These are phyloP conservation scores for Trichacis sp. DNA, from an alignment of 2,888 invertebrate genomes.

Conservation along the genomic window DNA sequence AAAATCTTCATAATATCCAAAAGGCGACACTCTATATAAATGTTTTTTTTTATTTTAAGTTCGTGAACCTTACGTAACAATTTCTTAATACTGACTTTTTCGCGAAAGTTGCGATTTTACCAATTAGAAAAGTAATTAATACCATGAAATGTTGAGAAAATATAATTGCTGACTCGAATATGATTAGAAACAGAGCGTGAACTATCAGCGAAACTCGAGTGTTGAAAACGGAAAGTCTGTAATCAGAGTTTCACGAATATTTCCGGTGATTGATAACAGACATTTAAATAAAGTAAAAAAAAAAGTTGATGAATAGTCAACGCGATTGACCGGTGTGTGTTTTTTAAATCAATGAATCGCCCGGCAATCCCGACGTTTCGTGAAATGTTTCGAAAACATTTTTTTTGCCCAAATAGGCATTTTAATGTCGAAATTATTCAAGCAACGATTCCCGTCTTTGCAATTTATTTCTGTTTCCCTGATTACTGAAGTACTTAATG, in stretches of 20 bases:
- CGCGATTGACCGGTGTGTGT: neutral
- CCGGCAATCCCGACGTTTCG: no score
- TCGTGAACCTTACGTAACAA: no score
- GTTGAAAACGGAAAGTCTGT: slow-evolving; percentile 41
- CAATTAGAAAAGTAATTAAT: slow-evolving; percentile 13
- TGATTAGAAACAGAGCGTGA: slow-evolving; percentile 43
- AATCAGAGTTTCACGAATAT: slow-evolving; percentile 34
- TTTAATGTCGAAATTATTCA: neutral
- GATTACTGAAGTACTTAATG: no score
- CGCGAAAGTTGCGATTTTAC: neutral
- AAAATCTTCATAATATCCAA: no score
- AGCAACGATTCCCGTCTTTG: no score
- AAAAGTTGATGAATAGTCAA: neutral
- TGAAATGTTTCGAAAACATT: neutral
- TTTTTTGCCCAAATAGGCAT: neutral
- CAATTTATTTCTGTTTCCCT: no score
- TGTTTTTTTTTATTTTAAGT: no score
- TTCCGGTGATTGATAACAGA: slow-evolving; percentile 14
- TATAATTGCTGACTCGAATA: slow-evolving; percentile 34
- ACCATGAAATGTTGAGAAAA: slow-evolving; percentile 30
- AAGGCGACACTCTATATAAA: no score
- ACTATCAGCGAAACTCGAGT: slow-evolving; percentile 42
- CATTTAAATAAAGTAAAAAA: neutral
- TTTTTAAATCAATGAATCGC: no score
- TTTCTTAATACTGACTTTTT: no score